A percentile compares a stretch with the other conserved stretches of the same genome.
These are phyloP conservation scores for Calliphora vomitoria DNA, from an alignment of 2,888 invertebrate genomes.

Conservation along the genomic window DNA sequence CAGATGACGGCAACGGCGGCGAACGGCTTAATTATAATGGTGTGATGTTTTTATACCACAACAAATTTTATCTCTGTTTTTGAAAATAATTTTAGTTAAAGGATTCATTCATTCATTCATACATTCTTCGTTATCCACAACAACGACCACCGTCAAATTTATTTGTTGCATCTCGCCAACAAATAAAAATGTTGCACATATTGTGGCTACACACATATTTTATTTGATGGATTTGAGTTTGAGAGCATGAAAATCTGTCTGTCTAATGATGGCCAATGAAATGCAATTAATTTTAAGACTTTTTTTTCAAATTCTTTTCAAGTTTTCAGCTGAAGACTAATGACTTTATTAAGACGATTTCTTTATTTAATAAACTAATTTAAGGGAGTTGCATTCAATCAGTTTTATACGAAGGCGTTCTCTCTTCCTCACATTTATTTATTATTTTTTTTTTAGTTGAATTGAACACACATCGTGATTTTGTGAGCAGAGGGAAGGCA, in stretches of 20 bases:
- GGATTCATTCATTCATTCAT: constrained; percentile 26
- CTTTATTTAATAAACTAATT: constrained; percentile 59
- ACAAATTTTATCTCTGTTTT: constrained; percentile 4
- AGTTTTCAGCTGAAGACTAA: constrained; percentile 51
- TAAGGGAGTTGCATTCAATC: constrained; percentile 66
- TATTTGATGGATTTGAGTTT: constrained; percentile 68
- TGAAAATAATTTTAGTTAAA: constrained; percentile 54
- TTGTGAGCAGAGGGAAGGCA: not conserved
- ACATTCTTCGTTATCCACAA: not conserved
- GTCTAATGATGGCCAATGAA: constrained; percentile 68
- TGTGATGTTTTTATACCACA: constrained; percentile 21
- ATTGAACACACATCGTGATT: constrained; percentile 59
- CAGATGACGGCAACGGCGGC: constrained; percentile 54
- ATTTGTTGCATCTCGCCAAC: constrained; percentile 25
- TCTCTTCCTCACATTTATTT: constrained; percentile 32
- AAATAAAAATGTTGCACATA: constrained; percentile 48
- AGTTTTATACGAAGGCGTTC: constrained; percentile 57
- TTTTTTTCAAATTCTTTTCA: constrained; percentile 27
- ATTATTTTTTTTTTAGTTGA: no score
- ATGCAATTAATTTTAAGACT: constrained; percentile 69
- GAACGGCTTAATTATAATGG: constrained; percentile 72
- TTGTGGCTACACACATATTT: constrained; percentile 44
- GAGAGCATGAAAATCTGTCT: constrained; percentile 4
- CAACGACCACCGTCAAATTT: constrained; percentile 46
- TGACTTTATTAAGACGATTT: constrained; percentile 68